These are phyloP conservation scores for Myrmecobius fasciatus DNA, from an alignment of 2,113 vertebrate species.

Conservation along the genomic window DNA sequence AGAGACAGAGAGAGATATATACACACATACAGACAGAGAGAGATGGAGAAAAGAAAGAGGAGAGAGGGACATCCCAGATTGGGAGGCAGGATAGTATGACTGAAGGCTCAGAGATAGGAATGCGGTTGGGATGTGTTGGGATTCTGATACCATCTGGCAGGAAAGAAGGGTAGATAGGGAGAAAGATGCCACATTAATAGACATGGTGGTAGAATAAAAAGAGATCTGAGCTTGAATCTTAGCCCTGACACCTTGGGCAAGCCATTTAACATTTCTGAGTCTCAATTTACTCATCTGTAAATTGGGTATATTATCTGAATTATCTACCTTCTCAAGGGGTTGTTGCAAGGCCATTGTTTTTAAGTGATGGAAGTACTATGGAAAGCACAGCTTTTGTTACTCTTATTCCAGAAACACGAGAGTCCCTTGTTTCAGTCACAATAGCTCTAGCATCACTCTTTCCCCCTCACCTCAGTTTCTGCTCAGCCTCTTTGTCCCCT, in stretches of 20 bases:
- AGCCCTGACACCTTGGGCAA: neutral
- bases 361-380: neutral
- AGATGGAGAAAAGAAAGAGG: no score
- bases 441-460: neutral
- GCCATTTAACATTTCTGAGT: neutral
- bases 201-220: neutral
- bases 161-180: neutral
- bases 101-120: neutral
- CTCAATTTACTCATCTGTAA: neutral
- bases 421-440: neutral
- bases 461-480: neutral
- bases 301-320: neutral
- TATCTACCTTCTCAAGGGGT: neutral
- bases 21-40: no score
- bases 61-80: neutral
- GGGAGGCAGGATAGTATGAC: neutral
- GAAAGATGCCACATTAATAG: neutral
- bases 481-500: neutral
- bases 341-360: neutral
- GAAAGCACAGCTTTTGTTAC: neutral
- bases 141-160: neutral
- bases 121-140: neutral
- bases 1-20: no score
- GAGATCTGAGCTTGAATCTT: neutral
- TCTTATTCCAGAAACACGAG: neutral